Evolutionary conservation across 2,797 vertebrate genomes (phyloP).

Genomic region (Scomberomorus guttatus): DNA sequence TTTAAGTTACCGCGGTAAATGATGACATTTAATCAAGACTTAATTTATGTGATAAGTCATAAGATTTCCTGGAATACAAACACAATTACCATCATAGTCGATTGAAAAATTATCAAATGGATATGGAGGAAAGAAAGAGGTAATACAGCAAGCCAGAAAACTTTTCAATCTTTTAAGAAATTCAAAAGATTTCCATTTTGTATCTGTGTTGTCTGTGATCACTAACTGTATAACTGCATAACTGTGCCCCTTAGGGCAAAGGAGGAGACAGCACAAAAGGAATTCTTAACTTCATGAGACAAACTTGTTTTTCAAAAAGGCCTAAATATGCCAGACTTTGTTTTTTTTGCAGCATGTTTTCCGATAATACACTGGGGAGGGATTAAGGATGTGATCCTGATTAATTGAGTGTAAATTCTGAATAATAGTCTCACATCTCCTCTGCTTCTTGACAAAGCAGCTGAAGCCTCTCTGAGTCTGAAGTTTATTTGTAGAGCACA

Average conservation of each 20-base stretch:
- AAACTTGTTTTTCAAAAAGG: conserved; percentile 1
- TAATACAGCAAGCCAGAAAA: background rate
- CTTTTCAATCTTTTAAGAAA: background rate
- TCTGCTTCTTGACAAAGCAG: background rate
- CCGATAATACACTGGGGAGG: background rate
- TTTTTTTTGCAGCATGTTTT: conserved; percentile 9
- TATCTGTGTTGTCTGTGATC: conserved; percentile 1
- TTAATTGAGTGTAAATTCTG: conserved; percentile 35
- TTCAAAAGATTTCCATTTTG: background rate
- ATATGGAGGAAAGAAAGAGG: background rate
- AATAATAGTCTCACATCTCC: conserved; percentile 21
- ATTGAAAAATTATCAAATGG: background rate
- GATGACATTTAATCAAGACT: conserved; percentile 31
- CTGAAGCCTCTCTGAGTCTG: background rate
- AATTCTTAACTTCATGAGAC: conserved; percentile 13
- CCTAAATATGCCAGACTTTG: conserved; percentile 17
- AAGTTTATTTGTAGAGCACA: background rate
- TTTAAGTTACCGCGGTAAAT: conserved; percentile 2
- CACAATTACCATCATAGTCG: background rate
- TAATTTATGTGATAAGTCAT: background rate
- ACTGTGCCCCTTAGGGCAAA: background rate
- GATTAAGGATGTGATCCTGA: conserved; percentile 20
- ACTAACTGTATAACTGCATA: background rate
- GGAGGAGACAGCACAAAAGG: conserved; percentile 7
- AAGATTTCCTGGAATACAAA: conserved; percentile 1